Percentiles rank a stretch among this genome's conserved stretches.
Conservation (phyloP, 1,140 invertebrate species). For the Nasonia longicornis region DNA sequence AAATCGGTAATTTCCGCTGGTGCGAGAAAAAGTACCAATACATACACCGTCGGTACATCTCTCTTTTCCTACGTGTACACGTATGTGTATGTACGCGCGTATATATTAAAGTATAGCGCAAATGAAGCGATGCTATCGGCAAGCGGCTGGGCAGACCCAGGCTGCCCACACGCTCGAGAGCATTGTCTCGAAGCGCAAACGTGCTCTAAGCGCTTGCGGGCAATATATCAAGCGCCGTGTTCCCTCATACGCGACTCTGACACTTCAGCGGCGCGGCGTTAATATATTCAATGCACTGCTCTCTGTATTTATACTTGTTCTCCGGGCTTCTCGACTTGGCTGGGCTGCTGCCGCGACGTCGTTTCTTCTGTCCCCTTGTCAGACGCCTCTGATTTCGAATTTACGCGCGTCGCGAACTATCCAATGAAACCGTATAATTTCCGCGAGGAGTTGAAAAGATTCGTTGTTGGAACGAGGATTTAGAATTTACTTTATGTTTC, state of each 20-base stretch:
- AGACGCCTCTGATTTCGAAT: conserved; percentile 31
- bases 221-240: conserved; percentile 1
- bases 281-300: conserved; percentile 32
- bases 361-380: background rate
- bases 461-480: too few relatives aligned
- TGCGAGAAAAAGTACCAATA: conserved; percentile 7
- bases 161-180: conserved; percentile 47
- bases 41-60: background rate
- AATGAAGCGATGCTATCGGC: conserved; percentile 49
- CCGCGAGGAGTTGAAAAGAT: background rate
- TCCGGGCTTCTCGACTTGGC: background rate
- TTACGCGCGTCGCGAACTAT: conserved; percentile 12
- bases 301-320: background rate
- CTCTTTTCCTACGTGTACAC: background rate
- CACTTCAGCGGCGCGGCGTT: conserved; percentile 5
- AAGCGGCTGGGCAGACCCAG: conserved; percentile 47
- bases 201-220: background rate
- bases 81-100: background rate
- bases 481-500: too few relatives aligned
- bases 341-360: background rate
- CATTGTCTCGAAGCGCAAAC: conserved; percentile 45
- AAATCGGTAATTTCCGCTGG: conserved; percentile 7
- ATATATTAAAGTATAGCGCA: conserved; percentile 10
- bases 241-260: conserved; percentile 9
- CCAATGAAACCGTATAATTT: conserved; percentile 23